A percentile compares a stretch with the other conserved stretches of the same genome.
Conservation (phyloP, 1,140 invertebrate species). For the Sarcophaga bullata region DNA sequence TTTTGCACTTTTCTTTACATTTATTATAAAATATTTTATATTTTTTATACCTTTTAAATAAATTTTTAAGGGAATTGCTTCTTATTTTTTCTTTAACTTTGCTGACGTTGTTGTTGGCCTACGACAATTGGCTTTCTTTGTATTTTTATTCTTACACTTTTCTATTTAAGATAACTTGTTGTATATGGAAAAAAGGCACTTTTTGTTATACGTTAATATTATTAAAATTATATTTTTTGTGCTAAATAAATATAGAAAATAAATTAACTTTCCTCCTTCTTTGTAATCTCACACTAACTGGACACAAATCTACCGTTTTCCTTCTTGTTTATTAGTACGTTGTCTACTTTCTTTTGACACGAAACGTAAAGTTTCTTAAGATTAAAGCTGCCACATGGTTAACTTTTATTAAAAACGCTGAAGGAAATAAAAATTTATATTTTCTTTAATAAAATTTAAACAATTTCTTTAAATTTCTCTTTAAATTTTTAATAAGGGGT, state of each 20-base stretch:
- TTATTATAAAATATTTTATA: neutral
- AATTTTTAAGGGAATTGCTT: neutral
- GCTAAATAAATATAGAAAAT: neutral
- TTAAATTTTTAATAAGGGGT: no score
- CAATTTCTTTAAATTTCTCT: no score
- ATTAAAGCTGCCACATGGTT: neutral
- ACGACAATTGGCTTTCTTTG: neutral
- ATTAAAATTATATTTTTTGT: neutral
- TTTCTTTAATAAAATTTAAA: no score
- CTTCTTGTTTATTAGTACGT: neutral
- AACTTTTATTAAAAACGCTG: no score
- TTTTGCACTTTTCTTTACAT: slow-evolving; percentile 9
- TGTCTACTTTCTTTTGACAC: neutral
- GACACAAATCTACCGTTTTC: neutral
- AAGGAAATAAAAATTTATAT: no score
- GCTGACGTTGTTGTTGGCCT: slow-evolving; percentile 12
- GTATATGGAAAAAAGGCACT: neutral
- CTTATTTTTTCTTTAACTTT: slow-evolving; percentile 26
- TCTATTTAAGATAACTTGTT: neutral
- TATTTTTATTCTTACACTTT: neutral
- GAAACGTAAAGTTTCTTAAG: neutral
- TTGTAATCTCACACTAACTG: neutral
- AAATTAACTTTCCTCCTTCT: no score
- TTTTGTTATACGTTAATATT: neutral
- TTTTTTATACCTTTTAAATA: neutral